Conservation (phyloP, 2,113 vertebrate species). For the Rhombomys opimus region DNA sequence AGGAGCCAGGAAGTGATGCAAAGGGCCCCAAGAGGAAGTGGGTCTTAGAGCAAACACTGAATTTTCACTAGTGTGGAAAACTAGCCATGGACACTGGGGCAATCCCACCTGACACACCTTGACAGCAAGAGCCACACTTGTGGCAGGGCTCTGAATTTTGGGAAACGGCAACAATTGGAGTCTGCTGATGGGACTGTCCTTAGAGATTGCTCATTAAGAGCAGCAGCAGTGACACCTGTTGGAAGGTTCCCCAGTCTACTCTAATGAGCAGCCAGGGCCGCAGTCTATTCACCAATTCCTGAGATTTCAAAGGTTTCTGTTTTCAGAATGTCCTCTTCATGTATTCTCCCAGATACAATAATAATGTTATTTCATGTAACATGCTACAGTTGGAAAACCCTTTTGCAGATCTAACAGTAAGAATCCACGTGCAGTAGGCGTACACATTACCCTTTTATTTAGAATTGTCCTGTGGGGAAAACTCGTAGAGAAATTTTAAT, state of each 20-base stretch:
- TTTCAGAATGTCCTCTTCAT: not conserved
- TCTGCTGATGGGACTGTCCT: not conserved
- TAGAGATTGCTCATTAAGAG: not conserved
- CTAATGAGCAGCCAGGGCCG: not conserved
- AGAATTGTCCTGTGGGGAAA: not conserved
- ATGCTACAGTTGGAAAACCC: not conserved
- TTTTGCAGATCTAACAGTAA: not conserved
- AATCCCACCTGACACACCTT: not conserved
- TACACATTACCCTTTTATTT: not conserved
- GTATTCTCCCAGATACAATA: not conserved
- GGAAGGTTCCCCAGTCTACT: not conserved
- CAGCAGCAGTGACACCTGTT: not conserved
- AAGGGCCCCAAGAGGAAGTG: not conserved
- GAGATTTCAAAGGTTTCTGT: not conserved
- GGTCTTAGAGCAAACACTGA: not conserved
- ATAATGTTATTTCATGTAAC: not conserved
- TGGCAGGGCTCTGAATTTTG: not conserved
- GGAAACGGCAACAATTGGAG: not conserved
- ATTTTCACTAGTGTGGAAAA: not conserved
- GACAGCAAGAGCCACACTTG: not conserved
- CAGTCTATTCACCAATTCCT: not conserved
- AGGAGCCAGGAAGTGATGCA: too few relatives aligned
- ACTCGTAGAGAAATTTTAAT: not conserved
- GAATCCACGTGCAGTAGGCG: not conserved
- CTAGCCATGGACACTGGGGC: not conserved